Evolutionary conservation across 2,113 vertebrate species (phyloP).

Genomic region (Ranitomeya imitator): DNA sequence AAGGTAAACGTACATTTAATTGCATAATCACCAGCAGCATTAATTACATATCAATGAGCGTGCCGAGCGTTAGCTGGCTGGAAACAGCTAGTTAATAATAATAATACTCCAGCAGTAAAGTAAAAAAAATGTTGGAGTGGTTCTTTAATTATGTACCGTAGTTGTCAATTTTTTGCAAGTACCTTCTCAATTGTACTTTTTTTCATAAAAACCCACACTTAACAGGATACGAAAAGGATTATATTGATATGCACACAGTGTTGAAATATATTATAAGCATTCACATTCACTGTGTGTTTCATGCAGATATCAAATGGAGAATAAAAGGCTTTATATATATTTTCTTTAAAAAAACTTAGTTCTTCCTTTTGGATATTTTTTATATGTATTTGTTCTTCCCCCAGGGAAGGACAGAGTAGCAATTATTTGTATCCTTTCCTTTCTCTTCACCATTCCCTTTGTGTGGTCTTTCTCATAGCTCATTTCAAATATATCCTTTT

Average conservation of each 20-base stretch:
- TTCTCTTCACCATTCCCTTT: conserved; percentile 34
- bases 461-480: conserved; percentile 33
- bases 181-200: background rate
- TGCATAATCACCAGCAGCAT: too few relatives aligned
- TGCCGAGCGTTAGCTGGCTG: too few relatives aligned
- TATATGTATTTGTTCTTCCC: conserved; percentile 50
- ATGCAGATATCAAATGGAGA: conserved; percentile 39
- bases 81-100: too few relatives aligned
- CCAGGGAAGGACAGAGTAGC: conserved; percentile 49
- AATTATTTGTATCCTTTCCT: conserved; percentile 51
- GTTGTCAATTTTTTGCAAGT: background rate
- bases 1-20: too few relatives aligned
- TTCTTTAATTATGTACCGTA: background rate
- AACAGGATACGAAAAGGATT: background rate
- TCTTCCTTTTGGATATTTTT: conserved; percentile 45
- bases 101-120: too few relatives aligned
- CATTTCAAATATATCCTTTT: conserved; percentile 24
- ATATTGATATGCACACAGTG: background rate
- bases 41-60: too few relatives aligned
- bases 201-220: background rate
- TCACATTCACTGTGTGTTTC: conserved; percentile 20
- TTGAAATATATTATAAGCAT: background rate
- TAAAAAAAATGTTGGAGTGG: too few relatives aligned
- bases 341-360: conserved; percentile 45
- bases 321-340: conserved; percentile 45